Conservation (phyloP, 2,888 invertebrate genomes). For the Drosophila mimica region DNA sequence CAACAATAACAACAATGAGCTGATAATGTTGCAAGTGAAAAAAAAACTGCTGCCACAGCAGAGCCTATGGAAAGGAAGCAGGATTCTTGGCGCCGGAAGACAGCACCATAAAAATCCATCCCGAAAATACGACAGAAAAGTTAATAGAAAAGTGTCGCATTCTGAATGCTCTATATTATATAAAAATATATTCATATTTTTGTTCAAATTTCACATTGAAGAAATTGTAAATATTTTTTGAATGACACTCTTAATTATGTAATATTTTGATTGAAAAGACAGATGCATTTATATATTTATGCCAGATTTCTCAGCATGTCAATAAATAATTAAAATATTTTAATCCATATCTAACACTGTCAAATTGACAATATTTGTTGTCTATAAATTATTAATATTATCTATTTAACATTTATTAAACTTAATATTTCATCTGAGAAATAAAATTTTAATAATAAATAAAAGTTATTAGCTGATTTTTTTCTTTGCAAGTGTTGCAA, state of each 20-base stretch:
- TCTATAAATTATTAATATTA: background rate
- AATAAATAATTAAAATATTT: background rate
- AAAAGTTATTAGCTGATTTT: background rate
- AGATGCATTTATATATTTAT: too few species aligned
- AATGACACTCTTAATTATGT: too few species aligned
- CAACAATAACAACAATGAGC: slow-evolving; percentile 38
- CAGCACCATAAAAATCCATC: slow-evolving; percentile 65
- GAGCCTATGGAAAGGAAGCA: slow-evolving; percentile 62
- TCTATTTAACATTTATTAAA: background rate
- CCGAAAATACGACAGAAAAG: background rate
- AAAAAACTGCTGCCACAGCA: slow-evolving; percentile 49
- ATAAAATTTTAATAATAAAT: background rate
- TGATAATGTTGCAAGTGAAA: slow-evolving; percentile 70
- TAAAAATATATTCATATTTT: background rate
- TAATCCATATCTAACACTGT: background rate
- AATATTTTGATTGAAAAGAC: too few species aligned
- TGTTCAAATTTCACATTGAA: background rate
- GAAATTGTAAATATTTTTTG: background rate
- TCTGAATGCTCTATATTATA: slow-evolving; percentile 10
- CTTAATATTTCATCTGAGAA: background rate
- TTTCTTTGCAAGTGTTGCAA: too few species aligned
- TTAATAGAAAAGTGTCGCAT: background rate
- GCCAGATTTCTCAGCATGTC: too few species aligned
- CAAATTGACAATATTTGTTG: background rate
- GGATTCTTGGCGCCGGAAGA: slow-evolving; percentile 74